These are phyloP conservation scores for Heliconius melpomene DNA, from an alignment of 1,140 invertebrate species.

Conservation along the genomic window DNA sequence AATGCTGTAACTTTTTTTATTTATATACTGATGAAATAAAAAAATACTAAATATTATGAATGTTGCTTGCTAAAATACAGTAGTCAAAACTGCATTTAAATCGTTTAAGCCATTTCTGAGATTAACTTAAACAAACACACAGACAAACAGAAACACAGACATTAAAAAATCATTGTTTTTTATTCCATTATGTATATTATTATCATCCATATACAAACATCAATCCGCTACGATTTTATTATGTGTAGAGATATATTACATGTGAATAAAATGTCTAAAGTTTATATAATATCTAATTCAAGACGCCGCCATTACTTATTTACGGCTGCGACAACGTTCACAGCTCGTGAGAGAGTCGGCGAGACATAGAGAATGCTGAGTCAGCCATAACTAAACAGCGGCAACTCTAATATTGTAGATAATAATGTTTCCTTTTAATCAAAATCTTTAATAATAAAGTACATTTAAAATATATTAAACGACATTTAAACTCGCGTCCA, in stretches of 20 bases:
- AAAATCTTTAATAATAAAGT: background rate
- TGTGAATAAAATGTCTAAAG: background rate
- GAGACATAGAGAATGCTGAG: constrained; percentile 58
- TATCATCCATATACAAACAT: too few relatives aligned
- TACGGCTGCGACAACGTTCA: constrained; percentile 20
- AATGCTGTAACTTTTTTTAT: too few relatives aligned
- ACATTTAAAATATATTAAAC: background rate
- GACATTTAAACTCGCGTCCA: background rate
- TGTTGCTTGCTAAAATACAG: too few relatives aligned
- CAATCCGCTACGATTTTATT: too few relatives aligned
- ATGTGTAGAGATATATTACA: background rate
- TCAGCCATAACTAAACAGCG: constrained; percentile 51
- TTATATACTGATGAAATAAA: too few relatives aligned
- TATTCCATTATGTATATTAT: too few relatives aligned
- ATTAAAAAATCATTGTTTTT: too few relatives aligned
- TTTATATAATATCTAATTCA: background rate
- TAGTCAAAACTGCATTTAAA: too few relatives aligned
- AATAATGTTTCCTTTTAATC: background rate
- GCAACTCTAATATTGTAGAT: constrained; percentile 22
- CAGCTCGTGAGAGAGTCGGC: constrained; percentile 61
- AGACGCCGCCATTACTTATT: constrained; percentile 11
- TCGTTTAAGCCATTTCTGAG: too few relatives aligned
- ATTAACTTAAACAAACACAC: too few relatives aligned
- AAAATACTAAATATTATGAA: too few relatives aligned
- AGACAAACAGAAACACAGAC: too few relatives aligned